Conservation (phyloP, 2,113 vertebrate species). For the Zosterops hypoxanthus region DNA sequence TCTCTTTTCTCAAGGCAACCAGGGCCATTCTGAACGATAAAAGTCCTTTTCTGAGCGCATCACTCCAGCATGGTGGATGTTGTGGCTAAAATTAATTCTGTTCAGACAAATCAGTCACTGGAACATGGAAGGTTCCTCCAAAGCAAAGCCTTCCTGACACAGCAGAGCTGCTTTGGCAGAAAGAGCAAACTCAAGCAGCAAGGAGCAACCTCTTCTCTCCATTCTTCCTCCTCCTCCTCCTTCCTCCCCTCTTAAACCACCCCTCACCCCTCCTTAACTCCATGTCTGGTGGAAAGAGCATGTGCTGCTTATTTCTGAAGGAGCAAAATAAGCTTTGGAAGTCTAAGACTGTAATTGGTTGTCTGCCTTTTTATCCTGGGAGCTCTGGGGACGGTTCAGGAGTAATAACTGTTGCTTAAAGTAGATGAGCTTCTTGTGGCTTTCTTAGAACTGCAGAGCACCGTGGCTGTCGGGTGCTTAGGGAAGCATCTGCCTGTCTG, state of each 20-base stretch:
- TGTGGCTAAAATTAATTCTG: neutral
- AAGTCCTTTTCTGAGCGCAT: neutral
- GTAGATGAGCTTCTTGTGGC: slow-evolving; percentile 71
- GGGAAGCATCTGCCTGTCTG: slow-evolving; percentile 46
- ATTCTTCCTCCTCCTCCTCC: neutral
- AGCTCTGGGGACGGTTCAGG: slow-evolving; percentile 74
- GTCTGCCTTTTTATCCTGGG: slow-evolving; percentile 72
- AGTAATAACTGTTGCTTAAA: slow-evolving; percentile 78
- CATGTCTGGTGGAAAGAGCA: slow-evolving; percentile 34
- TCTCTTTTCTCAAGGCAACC: neutral
- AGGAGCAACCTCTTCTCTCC: neutral
- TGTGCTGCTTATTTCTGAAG: slow-evolving; percentile 65
- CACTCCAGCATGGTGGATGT: neutral
- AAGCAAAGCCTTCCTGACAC: neutral
- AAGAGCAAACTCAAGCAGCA: neutral
- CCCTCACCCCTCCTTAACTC: neutral
- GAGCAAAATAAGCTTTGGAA: slow-evolving; percentile 69
- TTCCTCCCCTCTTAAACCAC: neutral
- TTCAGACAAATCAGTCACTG: neutral
- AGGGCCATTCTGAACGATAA: neutral
- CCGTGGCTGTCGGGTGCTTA: neutral
- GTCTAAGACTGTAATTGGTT: slow-evolving; percentile 78
- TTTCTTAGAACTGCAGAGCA: slow-evolving; percentile 35
- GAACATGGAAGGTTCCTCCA: neutral
- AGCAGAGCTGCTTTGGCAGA: neutral